Percentiles rank a stretch among this genome's conserved stretches.
phyloP scores from a whole-genome alignment of 2,888 invertebrate genomes.

The Druceiella hillmani region DNA sequence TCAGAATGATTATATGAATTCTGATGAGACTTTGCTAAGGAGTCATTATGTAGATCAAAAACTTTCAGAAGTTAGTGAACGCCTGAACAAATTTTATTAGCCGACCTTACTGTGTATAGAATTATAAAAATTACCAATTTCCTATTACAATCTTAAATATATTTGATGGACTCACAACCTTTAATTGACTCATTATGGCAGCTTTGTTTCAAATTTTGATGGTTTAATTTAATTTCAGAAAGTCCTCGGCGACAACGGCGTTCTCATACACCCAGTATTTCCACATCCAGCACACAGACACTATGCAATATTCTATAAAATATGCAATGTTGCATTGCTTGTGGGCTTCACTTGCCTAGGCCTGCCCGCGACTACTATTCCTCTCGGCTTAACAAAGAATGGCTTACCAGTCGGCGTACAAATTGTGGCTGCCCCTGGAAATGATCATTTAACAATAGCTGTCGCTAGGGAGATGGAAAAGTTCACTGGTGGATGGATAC shows the following conservation, averaged over 20 bases:
- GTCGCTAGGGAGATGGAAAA: slow-evolving; percentile 65
- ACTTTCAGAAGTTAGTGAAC: too few relatives aligned
- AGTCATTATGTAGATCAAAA: too few relatives aligned
- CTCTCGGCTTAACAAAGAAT: slow-evolving; percentile 55
- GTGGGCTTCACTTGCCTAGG: slow-evolving; percentile 67
- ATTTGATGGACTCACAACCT: background rate
- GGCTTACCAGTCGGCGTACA: slow-evolving; percentile 60
- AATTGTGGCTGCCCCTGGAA: slow-evolving; percentile 48
- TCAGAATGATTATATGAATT: too few relatives aligned
- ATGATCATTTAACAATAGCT: slow-evolving; percentile 62
- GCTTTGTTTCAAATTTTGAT: slow-evolving; percentile 5
- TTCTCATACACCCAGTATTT: slow-evolving; percentile 54
- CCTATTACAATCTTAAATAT: slow-evolving; percentile 21
- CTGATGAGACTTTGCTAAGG: too few relatives aligned
- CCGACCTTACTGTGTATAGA: background rate
- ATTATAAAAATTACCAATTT: slow-evolving; percentile 1
- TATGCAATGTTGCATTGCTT: slow-evolving; percentile 60
- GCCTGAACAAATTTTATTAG: background rate
- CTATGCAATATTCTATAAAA: slow-evolving; percentile 46
- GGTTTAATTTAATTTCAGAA: slow-evolving; percentile 32
- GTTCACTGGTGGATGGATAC: slow-evolving; percentile 67
- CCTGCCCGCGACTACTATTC: slow-evolving; percentile 71
- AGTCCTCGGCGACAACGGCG: slow-evolving; percentile 52
- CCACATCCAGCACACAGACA: slow-evolving; percentile 52
- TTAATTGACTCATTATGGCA: background rate